Conservation (phyloP, 2,113 vertebrate genomes). For the Gnathonemus echidnorhynchus region DNA sequence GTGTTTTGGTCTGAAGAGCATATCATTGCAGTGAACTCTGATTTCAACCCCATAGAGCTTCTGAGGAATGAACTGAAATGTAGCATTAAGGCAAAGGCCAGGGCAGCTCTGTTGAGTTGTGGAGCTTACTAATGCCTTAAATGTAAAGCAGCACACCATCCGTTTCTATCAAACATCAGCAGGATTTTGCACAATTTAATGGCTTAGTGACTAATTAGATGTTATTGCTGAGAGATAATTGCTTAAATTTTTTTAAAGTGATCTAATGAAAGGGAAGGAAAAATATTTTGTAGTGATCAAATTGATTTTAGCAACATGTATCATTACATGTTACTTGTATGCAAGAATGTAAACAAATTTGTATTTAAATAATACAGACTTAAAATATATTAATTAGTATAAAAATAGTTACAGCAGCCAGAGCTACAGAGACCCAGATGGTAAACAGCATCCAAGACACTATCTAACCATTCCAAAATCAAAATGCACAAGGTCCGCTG, state of each 20-base stretch:
- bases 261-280: background rate
- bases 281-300: background rate
- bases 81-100: background rate
- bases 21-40: background rate
- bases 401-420: conserved; percentile 4
- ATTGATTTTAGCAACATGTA: background rate
- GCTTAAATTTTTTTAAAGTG: background rate
- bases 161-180: background rate
- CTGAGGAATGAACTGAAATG: background rate
- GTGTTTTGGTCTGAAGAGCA: background rate
- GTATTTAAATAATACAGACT: background rate
- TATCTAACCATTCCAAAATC: background rate
- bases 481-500: background rate
- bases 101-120: background rate
- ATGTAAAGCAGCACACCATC: background rate
- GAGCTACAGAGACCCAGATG: background rate
- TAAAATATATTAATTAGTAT: background rate
- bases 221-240: background rate
- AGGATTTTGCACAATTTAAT: background rate
- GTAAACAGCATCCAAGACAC: background rate
- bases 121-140: background rate
- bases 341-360: background rate
- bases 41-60: background rate
- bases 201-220: background rate
- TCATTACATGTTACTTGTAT: background rate